phyloP scores from a whole-genome alignment of 2,888 invertebrate genomes.

The Gortyna flavago region DNA sequence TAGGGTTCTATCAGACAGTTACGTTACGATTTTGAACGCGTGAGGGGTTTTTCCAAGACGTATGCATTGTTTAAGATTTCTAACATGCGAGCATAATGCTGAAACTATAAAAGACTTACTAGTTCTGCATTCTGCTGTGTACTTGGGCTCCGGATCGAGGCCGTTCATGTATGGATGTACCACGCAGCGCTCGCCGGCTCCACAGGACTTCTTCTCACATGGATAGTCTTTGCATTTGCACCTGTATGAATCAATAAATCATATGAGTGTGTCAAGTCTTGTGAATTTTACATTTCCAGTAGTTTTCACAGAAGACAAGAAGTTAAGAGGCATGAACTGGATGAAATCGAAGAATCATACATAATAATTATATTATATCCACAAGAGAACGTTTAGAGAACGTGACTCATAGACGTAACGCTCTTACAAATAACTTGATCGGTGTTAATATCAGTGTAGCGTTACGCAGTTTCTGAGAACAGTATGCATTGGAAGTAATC shows the following conservation, averaged over 20 bases:
- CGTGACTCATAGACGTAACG: neutral
- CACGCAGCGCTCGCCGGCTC: conserved; percentile 92
- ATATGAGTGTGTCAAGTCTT: neutral
- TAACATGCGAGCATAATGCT: neutral
- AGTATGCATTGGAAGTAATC: neutral
- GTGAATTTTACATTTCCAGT: neutral
- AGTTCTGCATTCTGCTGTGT: conserved; percentile 91
- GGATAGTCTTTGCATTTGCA: conserved; percentile 90
- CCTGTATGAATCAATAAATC: conserved; percentile 70
- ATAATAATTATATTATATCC: neutral
- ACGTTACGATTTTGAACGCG: neutral
- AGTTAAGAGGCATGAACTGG: neutral
- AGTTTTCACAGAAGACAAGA: neutral
- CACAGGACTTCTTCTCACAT: conserved; percentile 91
- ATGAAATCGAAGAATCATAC: neutral
- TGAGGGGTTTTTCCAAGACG: neutral
- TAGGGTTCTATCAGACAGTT: neutral
- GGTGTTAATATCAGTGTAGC: too few relatives aligned
- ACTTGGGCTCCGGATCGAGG: conserved; percentile 78
- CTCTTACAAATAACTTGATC: neutral
- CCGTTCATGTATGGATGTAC: conserved; percentile 89
- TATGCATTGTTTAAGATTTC: neutral
- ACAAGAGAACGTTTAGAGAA: neutral
- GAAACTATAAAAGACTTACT: conserved; percentile 83
- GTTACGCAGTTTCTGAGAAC: neutral